These are phyloP conservation scores for Merodon equestris DNA, from an alignment of 2,888 invertebrate genomes.

Conservation along the genomic window DNA sequence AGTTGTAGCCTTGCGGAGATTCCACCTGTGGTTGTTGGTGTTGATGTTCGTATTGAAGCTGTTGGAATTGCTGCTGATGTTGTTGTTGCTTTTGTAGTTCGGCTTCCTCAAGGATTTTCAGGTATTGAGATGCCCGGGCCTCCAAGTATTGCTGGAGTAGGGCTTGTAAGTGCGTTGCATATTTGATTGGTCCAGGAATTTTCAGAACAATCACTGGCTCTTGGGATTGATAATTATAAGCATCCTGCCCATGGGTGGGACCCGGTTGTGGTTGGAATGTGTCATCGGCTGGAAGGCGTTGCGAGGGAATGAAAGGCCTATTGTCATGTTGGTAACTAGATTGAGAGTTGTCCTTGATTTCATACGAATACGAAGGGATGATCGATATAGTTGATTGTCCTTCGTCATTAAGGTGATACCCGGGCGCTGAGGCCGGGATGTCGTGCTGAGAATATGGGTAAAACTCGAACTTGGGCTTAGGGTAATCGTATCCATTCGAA, in stretches of 20 bases:
- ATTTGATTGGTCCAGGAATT: constrained; percentile 78
- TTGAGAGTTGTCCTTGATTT: constrained; percentile 72
- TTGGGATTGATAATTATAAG: constrained; percentile 63
- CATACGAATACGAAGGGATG: constrained; percentile 81
- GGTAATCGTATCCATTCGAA: constrained; percentile 75
- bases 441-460: constrained; percentile 86
- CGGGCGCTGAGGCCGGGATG: constrained; percentile 77
- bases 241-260: constrained; percentile 36
- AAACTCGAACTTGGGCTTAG: constrained; percentile 82
- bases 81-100: constrained; percentile 73
- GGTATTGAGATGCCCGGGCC: constrained; percentile 77
- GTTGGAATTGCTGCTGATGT: constrained; percentile 48
- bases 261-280: constrained; percentile 69
- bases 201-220: constrained; percentile 78
- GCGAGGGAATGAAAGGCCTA: constrained; percentile 42
- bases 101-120: constrained; percentile 76
- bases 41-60: constrained; percentile 49
- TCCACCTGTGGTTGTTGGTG: constrained; percentile 49
- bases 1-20: constrained; percentile 41
- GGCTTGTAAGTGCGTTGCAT: constrained; percentile 77
- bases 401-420: constrained; percentile 68
- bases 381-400: constrained; percentile 80
- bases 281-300: constrained; percentile 30
- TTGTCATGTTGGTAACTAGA: constrained; percentile 32
- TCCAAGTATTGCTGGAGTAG: constrained; percentile 78